Evolutionary conservation across 2,113 vertebrate species (phyloP).

Genomic region (Lota lota): DNA sequence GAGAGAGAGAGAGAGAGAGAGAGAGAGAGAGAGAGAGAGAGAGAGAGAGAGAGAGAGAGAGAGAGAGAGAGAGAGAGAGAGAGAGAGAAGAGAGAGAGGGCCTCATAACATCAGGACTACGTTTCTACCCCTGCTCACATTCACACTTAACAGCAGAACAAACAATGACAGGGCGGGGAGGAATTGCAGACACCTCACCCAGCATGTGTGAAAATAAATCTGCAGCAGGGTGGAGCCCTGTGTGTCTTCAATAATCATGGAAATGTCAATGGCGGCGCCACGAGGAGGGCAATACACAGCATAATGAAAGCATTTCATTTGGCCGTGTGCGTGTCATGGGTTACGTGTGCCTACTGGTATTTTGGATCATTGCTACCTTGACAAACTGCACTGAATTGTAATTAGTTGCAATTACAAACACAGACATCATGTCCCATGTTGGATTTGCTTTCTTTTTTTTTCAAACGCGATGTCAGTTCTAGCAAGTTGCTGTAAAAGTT

Average conservation of each 20-base stretch:
- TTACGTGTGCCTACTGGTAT: slow-evolving; percentile 28
- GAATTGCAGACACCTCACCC: slow-evolving; percentile 76
- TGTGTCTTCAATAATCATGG: slow-evolving; percentile 72
- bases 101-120: slow-evolving; percentile 34
- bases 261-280: slow-evolving; percentile 65
- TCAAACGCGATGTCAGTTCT: too few relatives aligned
- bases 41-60: slow-evolving; percentile 40
- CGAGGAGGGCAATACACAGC: slow-evolving; percentile 41
- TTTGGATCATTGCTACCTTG: slow-evolving; percentile 25
- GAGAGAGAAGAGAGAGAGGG: slow-evolving; percentile 42
- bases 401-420: slow-evolving; percentile 34
- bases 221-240: slow-evolving; percentile 68
- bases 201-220: slow-evolving; percentile 79
- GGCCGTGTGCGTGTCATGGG: slow-evolving; percentile 42
- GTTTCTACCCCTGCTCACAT: slow-evolving; percentile 66
- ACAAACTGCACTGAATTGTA: slow-evolving; percentile 29
- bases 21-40: slow-evolving; percentile 42
- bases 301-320: slow-evolving; percentile 65
- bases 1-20: slow-evolving; percentile 43
- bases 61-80: slow-evolving; percentile 22
- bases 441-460: too few relatives aligned
- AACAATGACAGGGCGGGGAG: slow-evolving; percentile 75
- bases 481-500: too few relatives aligned
- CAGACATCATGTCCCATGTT: slow-evolving; percentile 29
- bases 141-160: slow-evolving; percentile 73